Evolutionary conservation across 1,140 invertebrate species (phyloP).

Genomic region (Drosophila santomea): DNA sequence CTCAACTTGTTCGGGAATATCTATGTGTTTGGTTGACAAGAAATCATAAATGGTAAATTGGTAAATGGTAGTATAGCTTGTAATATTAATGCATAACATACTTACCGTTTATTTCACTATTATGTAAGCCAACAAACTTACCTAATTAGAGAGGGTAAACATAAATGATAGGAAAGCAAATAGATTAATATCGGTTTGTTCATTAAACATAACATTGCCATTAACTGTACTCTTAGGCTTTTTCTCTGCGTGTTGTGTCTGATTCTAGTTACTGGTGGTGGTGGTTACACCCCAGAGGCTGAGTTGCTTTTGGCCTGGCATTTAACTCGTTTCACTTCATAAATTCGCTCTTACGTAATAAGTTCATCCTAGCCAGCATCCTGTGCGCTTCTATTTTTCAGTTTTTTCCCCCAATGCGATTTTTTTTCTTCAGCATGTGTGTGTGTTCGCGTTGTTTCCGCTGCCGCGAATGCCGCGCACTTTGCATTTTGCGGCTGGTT

Average conservation of each 20-base stretch:
- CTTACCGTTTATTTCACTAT: too few relatives aligned
- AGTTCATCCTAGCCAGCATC: constrained; percentile 55
- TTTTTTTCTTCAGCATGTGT: constrained; percentile 45
- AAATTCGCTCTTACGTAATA: constrained; percentile 82
- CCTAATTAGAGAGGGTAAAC: too few relatives aligned
- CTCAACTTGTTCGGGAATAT: neutral
- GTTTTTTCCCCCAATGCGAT: neutral
- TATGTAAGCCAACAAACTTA: neutral
- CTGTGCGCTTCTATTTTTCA: constrained; percentile 17
- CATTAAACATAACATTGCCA: too few relatives aligned
- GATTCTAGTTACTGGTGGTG: constrained; percentile 27
- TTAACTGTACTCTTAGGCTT: neutral
- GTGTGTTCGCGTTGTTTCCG: constrained; percentile 53
- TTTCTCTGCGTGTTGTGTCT: constrained; percentile 19
- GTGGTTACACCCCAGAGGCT: constrained; percentile 23
- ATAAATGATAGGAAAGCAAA: too few relatives aligned
- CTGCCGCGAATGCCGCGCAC: constrained; percentile 54
- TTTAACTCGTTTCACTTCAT: constrained; percentile 83
- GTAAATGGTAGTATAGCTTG: too few relatives aligned
- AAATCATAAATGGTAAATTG: too few relatives aligned
- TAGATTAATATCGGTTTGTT: too few relatives aligned
- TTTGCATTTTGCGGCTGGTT: constrained; percentile 81
- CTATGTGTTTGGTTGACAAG: neutral
- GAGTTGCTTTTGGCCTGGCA: constrained; percentile 66
- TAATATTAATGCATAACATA: too few relatives aligned